Base-by-base conservation (phyloP, 2,113 vertebrate genomes). In the Phasianus colchicus region DNA sequence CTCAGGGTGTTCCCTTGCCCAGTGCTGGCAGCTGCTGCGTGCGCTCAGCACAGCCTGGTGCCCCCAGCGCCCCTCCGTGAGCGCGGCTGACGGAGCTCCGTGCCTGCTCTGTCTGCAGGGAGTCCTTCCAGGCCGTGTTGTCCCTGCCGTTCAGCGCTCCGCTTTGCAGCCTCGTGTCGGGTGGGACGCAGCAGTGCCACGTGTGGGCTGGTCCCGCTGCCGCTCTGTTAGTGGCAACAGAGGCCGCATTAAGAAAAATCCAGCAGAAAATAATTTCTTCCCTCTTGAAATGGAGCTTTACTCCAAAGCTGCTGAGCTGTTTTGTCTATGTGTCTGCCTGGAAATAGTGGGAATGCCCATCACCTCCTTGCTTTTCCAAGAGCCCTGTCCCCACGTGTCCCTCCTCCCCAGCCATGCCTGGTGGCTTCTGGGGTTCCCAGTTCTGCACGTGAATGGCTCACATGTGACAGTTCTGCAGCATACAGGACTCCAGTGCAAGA, bases 141-240 rank as follows among this genome's bases (percentile, higher is more conserved):
- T 29, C 27, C 13, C 52, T 9, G 5, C 52, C 65, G 17, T 55
- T 48, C 36, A 57, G 17, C 17, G 50, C 55, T 27, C 18, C 4
- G 38, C 75, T 67, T 17, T 74, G 47, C 34, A 38, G n/a, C 71
- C 17, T 21, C 8, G 0, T 21, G 13, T 36, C 0, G 0, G 54
- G 18, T 84, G 52, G 38, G 57, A 32, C 0, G 0, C 0, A 0
- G 30, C 0, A 0, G 36, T 58, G 29, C 48, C 61, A 24, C 1
- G 0, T 1, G 3, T 55, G 64, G 48, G n/a, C 66, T 73, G 3
- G 8, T 64, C 47, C 48, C 60, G 63, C 57, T 79, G 75, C 52
- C 63, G 36, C n/a, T 25, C 43, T 77, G 65, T 32, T 47, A 30
- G 29, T 5, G 45, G 40, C 65, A 47, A 11, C 21, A 14, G 13